phyloP scores from a whole-genome alignment of 2,888 invertebrate genomes.

The Caenorhabditis becei region DNA sequence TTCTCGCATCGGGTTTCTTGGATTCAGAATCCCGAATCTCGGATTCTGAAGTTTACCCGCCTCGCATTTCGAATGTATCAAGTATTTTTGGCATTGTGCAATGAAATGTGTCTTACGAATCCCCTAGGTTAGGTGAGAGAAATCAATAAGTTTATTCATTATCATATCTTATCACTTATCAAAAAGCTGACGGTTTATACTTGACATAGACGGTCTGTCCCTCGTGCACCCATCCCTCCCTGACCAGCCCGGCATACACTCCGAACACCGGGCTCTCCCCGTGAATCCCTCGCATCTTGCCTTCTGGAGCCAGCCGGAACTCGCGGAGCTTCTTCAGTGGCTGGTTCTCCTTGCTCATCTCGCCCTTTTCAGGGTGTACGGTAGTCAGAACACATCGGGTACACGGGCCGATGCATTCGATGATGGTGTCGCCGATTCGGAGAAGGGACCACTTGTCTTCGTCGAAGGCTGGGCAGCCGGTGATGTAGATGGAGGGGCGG shows the following conservation, averaged over 20 bases:
- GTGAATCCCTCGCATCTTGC: conserved; percentile 59
- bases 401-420: conserved; percentile 68
- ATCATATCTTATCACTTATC: conserved; percentile 18
- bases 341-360: conserved; percentile 55
- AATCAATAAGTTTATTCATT: neutral
- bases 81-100: no score
- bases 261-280: conserved; percentile 68
- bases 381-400: conserved; percentile 66
- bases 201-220: conserved; percentile 66
- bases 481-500: conserved; percentile 66
- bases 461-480: conserved; percentile 62
- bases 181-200: conserved; percentile 64
- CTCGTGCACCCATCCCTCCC: conserved; percentile 63
- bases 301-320: conserved; percentile 67
- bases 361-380: conserved; percentile 62
- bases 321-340: conserved; percentile 65
- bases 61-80: no score
- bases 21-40: no score
- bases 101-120: no score
- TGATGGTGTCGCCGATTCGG: conserved; percentile 60
- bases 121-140: no score
- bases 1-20: no score
- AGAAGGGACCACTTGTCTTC: conserved; percentile 71
- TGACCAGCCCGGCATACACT: conserved; percentile 62
- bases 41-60: no score